Percentiles rank a stretch among this genome's conserved stretches.
Evolutionary conservation across 2,797 vertebrate species (phyloP).

Genomic region (Pipistrellus pipistrellus): DNA sequence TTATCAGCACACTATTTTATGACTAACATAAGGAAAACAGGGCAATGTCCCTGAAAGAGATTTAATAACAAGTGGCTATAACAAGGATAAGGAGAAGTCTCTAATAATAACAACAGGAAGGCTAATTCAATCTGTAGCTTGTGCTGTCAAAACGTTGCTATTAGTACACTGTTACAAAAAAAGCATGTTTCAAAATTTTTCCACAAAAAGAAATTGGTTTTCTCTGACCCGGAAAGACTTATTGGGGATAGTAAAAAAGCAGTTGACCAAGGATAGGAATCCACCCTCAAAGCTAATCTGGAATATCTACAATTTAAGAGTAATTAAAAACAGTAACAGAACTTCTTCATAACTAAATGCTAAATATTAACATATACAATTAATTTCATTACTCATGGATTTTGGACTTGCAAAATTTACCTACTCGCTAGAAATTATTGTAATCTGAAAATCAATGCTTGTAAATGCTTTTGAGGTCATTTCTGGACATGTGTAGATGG

Average conservation of each 20-base stretch:
- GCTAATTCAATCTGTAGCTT: not conserved
- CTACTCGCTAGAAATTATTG: not conserved
- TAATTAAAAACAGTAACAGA: constrained; percentile 44
- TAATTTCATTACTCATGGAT: constrained; percentile 22
- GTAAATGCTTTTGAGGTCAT: constrained; percentile 16
- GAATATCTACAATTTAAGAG: not conserved
- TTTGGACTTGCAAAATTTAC: constrained; percentile 36
- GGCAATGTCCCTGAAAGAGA: not conserved
- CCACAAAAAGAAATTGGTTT: constrained; percentile 1
- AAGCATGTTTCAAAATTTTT: constrained; percentile 46
- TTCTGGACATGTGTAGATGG: not conserved
- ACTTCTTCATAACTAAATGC: constrained; percentile 6
- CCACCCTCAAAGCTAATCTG: not conserved
- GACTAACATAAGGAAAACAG: constrained; percentile 55
- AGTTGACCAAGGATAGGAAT: constrained; percentile 1
- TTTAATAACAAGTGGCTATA: constrained; percentile 27
- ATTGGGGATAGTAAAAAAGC: not conserved
- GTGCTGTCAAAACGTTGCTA: constrained; percentile 18
- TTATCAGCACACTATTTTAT: constrained; percentile 2
- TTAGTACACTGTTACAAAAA: not conserved
- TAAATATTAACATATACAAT: not conserved
- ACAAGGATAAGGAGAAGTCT: not conserved
- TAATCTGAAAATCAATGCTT: constrained; percentile 31
- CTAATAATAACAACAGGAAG: constrained; percentile 54
- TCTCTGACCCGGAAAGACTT: not conserved